Percentiles rank a stretch among this genome's conserved stretches.
Evolutionary conservation across 2,888 invertebrate genomes (phyloP).

Genomic region (Muschampia plurimacula): DNA sequence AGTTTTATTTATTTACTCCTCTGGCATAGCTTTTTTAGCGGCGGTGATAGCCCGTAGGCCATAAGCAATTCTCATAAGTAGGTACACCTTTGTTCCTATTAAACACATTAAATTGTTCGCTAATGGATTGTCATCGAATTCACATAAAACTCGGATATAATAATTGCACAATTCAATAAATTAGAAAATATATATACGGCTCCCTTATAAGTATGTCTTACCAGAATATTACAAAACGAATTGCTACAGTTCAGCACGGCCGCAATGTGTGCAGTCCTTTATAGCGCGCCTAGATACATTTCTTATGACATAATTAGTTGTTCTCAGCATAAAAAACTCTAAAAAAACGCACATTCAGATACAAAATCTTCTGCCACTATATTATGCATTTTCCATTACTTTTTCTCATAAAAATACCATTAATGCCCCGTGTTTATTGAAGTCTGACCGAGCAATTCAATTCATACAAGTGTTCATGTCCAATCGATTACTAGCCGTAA

Average conservation of each 20-base stretch:
- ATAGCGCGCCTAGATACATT: neutral
- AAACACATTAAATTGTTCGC: too few species aligned
- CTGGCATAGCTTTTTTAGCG: too few species aligned
- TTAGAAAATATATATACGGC: too few species aligned
- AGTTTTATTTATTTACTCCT: too few species aligned
- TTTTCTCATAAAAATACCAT: constrained; percentile 38
- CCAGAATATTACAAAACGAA: too few species aligned
- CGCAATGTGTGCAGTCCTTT: neutral
- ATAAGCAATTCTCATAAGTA: too few species aligned
- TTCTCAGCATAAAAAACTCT: constrained; percentile 13
- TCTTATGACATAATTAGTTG: constrained; percentile 1
- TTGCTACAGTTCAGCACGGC: neutral
- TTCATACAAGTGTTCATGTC: constrained; percentile 21
- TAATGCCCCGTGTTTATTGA: constrained; percentile 35
- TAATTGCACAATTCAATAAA: too few species aligned
- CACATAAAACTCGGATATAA: too few species aligned
- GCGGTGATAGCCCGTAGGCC: too few species aligned
- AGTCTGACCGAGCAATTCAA: constrained; percentile 38
- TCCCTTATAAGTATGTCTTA: too few species aligned
- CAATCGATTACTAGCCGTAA: constrained; percentile 27
- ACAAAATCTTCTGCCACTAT: constrained; percentile 22
- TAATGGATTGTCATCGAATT: too few species aligned
- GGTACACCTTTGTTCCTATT: too few species aligned
- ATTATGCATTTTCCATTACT: constrained; percentile 36
- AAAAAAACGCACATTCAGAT: constrained; percentile 17